A percentile compares a stretch with the other conserved stretches of the same genome.
phyloP scores from a whole-genome alignment of 2,113 vertebrate genomes.

The Tetraodon nigroviridis region DNA sequence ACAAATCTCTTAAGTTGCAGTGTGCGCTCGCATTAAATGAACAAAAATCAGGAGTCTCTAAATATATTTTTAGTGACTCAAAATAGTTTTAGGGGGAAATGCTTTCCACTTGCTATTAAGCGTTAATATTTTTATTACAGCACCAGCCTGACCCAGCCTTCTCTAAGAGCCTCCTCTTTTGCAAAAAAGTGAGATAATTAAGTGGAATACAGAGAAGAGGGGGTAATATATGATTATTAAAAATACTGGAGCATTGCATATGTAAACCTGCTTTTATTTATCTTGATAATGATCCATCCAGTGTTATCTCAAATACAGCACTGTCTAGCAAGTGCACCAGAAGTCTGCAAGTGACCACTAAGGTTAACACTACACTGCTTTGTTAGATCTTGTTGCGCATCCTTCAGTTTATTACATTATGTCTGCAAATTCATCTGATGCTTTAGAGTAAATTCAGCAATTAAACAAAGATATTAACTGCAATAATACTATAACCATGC shows the following conservation, averaged over 20 bases:
- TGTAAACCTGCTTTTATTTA: not conserved
- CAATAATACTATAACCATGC: too few relatives aligned
- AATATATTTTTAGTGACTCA: constrained; percentile 17
- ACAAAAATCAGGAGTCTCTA: constrained; percentile 1
- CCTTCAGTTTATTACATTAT: too few relatives aligned
- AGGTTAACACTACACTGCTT: too few relatives aligned
- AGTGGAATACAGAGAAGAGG: constrained; percentile 18
- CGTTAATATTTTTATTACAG: constrained; percentile 8
- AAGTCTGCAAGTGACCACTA: too few relatives aligned
- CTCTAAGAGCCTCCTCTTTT: constrained; percentile 23
- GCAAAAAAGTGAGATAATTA: constrained; percentile 1
- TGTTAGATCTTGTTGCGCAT: too few relatives aligned
- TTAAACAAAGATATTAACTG: too few relatives aligned
- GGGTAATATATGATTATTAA: constrained; percentile 3
- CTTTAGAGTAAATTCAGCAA: too few relatives aligned
- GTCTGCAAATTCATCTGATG: too few relatives aligned
- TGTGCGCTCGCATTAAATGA: constrained; percentile 11
- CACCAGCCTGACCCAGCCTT: constrained; percentile 1
- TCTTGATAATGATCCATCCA: too few relatives aligned
- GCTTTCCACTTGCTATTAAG: constrained; percentile 1
- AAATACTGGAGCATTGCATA: not conserved
- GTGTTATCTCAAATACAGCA: too few relatives aligned
- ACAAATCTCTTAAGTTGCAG: not conserved
- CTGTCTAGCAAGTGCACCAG: too few relatives aligned
- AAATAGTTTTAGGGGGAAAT: not conserved